Base-by-base conservation (phyloP, 2,797 vertebrate species). In the Cuniculus paca region DNA sequence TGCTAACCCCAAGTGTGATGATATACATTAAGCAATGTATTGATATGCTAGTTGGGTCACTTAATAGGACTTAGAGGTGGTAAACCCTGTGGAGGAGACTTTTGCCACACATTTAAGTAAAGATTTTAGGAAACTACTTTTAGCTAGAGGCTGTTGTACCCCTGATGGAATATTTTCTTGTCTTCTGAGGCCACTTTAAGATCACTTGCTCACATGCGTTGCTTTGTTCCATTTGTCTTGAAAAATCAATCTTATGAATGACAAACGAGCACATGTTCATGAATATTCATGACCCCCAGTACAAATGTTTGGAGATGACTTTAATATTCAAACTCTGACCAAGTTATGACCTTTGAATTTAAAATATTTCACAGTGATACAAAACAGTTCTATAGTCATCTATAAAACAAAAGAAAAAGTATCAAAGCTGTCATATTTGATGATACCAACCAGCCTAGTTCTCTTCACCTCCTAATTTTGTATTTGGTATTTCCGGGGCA, bases 271-370 rank as follows among this genome's bases (percentile, higher is more conserved):
- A 78, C 50, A 70, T 61, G 52, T 63, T 88, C 72, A 94, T 95
- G 85, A 88, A 95, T 92, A 96, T 92, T 96, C 91, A 92, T 94
- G 83, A 28, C 26, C 24, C 60, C 45, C 6, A 39, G 75, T n/a
- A 54, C 81, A 90, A 93, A 63, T 54, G 68, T 86, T 95, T 78
- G n/a, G 56, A 90, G 78, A 94, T 85, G 72, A 95, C 42, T 92
- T 88, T 70, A 48, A 52, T 95, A 95, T 96, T 94, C 56, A 89
- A 96, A 75, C 90, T 86, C 90, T 80, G 63, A 94, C 58, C 81
- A 82, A 61, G 31, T 88, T 82, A 48, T 89, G 87, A 96, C 95
- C 84, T 96, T 97, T 72, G 39, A 95, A 95, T 79, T 96, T 94
- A 95, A 94, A 95, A 88, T 90, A 96, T 42, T 85, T 22, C 45